These are phyloP conservation scores for Venustaconcha ellipsiformis DNA, from an alignment of 1,140 invertebrate species.

Conservation along the genomic window DNA sequence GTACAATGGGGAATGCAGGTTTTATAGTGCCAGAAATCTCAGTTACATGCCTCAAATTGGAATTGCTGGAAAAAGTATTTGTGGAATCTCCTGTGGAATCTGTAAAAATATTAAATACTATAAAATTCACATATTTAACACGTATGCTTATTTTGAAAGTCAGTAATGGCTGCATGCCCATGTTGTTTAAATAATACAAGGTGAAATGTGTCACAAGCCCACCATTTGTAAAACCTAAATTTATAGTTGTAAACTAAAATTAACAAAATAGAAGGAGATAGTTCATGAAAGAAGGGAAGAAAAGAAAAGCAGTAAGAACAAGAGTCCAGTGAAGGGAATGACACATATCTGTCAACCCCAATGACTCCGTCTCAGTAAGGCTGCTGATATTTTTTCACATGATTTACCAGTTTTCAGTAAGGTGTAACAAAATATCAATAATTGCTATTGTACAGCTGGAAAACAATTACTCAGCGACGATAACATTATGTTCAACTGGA, in stretches of 20 bases:
- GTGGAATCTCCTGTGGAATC: neutral
- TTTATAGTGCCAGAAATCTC: slow-evolving; percentile 4
- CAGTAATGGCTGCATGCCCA: neutral
- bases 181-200: neutral
- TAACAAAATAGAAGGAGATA: neutral
- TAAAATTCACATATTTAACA: neutral
- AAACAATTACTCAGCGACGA: too few relatives aligned
- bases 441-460: too few relatives aligned
- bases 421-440: too few relatives aligned
- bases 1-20: slow-evolving; percentile 1
- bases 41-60: neutral
- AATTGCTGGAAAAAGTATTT: neutral
- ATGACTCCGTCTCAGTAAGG: neutral
- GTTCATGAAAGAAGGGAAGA: neutral
- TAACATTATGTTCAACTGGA: too few relatives aligned
- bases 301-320: neutral
- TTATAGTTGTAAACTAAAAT: neutral
- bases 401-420: too few relatives aligned
- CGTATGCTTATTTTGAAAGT: neutral
- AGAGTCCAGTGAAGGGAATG: neutral
- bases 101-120: neutral
- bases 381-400: too few relatives aligned
- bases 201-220: neutral
- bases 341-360: slow-evolving; percentile 7
- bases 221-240: neutral